Evolutionary conservation across 2,797 vertebrate species (phyloP), one percentile per base, ranked within the genome.

Genomic region (Platalea minor): DNA sequence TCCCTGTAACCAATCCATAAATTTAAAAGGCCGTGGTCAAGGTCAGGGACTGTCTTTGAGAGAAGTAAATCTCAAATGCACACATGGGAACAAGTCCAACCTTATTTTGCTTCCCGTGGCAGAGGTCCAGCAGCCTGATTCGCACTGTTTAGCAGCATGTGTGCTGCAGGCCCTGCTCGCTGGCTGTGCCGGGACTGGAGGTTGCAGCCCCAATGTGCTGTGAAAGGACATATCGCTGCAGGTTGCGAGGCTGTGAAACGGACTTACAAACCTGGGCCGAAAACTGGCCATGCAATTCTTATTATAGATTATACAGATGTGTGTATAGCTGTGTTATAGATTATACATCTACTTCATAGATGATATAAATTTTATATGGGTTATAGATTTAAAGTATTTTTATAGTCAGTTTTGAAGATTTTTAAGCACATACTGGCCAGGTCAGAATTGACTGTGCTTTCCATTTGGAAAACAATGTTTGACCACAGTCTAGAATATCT

Each of bases 1-100:
- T 95, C 87, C 43, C 48, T 88, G 35, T 92, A 91, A 89, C 86
- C 68, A 73, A 60, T 65, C 78, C 85, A 73, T 95, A 94, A 97
- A 92, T 91, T 80, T 81, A 41, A 78, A 75, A 94, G 91, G 87
- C 78, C 85, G 53, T 1, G 20, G 79, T 88, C 91, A 96, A 96
- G 87, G 91, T 95, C 89, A 90, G 63, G 28, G 80, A 59, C 90
- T 74, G 67, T 90, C 92, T 96, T 85, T 85, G 85, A 67, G 70
- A 79, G 83, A 87, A 77, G 63, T 82, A 91, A 91, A 91, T 92
- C 86, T 92, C 39, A 88, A 93, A 79, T 60, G 43, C 86, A 88
- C 31, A 46, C 60, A 25, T 37, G 61, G 93, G 93, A 96, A 60
- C 31, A 45, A 48, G 23, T 88, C 82, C 92, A 96, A 29, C 50